Evolutionary conservation across 2,888 invertebrate species (phyloP).

Genomic region (Heliconius erato): DNA sequence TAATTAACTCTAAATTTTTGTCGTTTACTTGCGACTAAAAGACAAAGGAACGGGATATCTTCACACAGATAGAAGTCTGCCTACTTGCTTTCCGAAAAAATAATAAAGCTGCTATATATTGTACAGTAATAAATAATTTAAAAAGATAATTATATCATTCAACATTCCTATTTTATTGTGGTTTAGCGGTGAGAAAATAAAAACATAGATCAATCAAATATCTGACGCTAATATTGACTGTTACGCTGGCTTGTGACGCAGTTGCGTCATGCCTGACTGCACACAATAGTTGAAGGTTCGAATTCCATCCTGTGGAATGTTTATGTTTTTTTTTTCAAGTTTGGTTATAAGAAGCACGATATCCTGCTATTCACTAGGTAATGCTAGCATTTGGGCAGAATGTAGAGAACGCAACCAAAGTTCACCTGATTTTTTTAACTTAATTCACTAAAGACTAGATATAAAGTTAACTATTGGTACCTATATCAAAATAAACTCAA

Average conservation of each 20-base stretch:
- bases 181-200: background rate
- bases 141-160: no score
- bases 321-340: background rate
- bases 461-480: background rate
- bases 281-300: conserved; percentile 15
- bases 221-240: background rate
- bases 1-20: background rate
- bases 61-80: background rate
- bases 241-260: background rate
- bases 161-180: background rate
- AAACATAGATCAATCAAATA: background rate
- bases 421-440: background rate
- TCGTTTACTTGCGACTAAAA: background rate
- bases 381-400: background rate
- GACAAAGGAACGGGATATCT: background rate
- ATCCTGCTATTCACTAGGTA: background rate
- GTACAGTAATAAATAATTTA: no score
- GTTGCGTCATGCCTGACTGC: conserved; percentile 10
- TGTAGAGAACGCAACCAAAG: background rate
- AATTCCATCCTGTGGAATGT: conserved; percentile 7
- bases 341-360: background rate
- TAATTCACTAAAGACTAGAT: background rate
- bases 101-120: background rate
- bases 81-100: background rate
- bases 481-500: background rate